Evolutionary conservation across 2,797 vertebrate genomes (phyloP), one percentile per base, ranked within the genome.

Genomic region (Anas capensis): DNA sequence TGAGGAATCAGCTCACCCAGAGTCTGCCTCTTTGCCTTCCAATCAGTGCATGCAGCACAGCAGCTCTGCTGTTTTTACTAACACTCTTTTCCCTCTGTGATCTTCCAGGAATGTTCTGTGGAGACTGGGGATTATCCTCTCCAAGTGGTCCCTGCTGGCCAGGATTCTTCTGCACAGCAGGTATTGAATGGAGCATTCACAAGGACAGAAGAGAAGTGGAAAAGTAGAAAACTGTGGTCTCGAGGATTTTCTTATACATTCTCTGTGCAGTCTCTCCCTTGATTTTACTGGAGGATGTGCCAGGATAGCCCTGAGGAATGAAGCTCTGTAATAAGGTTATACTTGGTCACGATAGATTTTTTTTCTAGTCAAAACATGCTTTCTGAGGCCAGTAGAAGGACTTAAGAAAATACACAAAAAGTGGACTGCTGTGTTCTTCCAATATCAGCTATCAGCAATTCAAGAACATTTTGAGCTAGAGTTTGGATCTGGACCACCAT

Each of bases 81-180:
- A 53, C 48, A 7, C 5, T 19, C 16, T 70, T 68, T 81, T 58
- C 7, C 42, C 4, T 81, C 49, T 76, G 9, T 94, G 61, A 2
- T 46, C 23, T 81, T 91, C 36, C 34, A 99, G 98, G 98, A 36
- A 97, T 98, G 97, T 99, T 98, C 96, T 99, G 98, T 97, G 98
- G 98, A 82, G 98, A 98, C 54, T 98, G 98, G 98, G 98, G 98
- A 69, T 97, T 98, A 33, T 98, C 98, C 86, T 98, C 98, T 93
- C 98, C 98, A 40, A 98, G 98, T 80, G 98, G 98, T 31, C 98
- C 96, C 68, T 99, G 98, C 94, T 98, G 98, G 85, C 97, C 98
- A 61, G 98, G 99, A 78, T 98, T 98, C 97, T 99, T 98, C 97
- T 99, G 98, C 95, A 97, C 96, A 93, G 96, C 98, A 98, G 98